Base-by-base conservation (phyloP, 30 jellyfish, hydroid and myxozoan species). In the Morbakka virulenta region DNA sequence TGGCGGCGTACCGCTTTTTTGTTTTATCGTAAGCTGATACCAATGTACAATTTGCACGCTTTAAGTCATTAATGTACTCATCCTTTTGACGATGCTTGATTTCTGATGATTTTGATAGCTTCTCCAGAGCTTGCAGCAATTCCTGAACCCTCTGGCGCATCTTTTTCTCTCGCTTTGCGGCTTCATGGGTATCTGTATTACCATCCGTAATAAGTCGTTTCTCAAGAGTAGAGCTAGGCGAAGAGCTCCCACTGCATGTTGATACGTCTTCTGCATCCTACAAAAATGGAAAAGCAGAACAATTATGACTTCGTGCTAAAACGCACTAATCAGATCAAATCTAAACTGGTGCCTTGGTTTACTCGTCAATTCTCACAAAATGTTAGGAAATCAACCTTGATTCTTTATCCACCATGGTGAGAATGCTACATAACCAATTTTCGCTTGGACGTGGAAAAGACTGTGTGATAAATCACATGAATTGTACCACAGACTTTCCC, bases 11-110 rank as follows among this genome's bases (percentile, higher is more conserved):
- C 31, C 99, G 41, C 73, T 93, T 93, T 88, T 93, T 93, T 84
- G 99, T 96, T 78, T 93, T 93, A 35, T 93, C 99, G 94, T 93
- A 93, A 64, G 99, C 99, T 48, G 99, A 79, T 22, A 93, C 99
- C 69, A 93, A 71, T 35, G 99, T 96, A 35, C 99, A 95, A 72
- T 93, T 93, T 41, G 99, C 99, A 17, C 99, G 97, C 72, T 93
- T 93, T 65, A 93, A 74, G 67, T 93, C 99, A 4, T 87, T 64
- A 11, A 93, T 93, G 72, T 93, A 93, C 82, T 93, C 99, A 28
- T 95, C 97, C 66, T 95, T 93, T 72, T 86, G 97, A 32, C 86
- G 95, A 36, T 93, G 99, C 57, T 95, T 74, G 9, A 86, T 92
- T 50, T 92, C 99, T 12, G 99, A 92, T 61, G 80, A 79, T 64